Conservation (phyloP, 2,113 vertebrate genomes). For the Lepus americanus region DNA sequence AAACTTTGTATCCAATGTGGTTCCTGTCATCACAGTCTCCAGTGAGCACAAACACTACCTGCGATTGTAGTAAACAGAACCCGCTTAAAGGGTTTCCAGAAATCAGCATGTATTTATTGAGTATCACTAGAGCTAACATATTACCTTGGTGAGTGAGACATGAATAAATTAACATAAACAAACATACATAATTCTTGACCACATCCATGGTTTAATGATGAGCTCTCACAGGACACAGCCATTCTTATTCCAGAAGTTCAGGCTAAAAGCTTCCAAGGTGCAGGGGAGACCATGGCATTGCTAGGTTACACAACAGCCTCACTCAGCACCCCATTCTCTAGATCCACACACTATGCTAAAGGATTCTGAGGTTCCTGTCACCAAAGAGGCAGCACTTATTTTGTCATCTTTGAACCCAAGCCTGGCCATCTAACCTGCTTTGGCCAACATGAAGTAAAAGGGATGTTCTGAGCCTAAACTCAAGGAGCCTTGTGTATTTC, state of each 20-base stretch:
- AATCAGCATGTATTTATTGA: not conserved
- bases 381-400: not conserved
- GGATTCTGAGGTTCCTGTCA: not conserved
- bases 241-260: not conserved
- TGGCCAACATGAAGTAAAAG: not conserved
- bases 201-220: not conserved
- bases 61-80: not conserved
- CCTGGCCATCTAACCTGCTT: not conserved
- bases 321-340: not conserved
- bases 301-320: not conserved
- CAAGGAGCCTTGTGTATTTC: not conserved
- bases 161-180: too few species aligned
- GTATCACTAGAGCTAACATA: not conserved
- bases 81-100: not conserved
- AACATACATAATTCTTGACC: not conserved
- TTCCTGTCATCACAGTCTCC: conserved; percentile 97
- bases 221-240: not conserved
- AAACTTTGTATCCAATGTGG: conserved; percentile 97
- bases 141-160: not conserved
- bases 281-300: not conserved
- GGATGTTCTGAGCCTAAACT: not conserved
- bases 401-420: conserved; percentile 19
- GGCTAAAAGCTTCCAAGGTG: not conserved
- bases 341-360: not conserved
- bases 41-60: conserved; percentile 99